A percentile compares a stretch with the other conserved stretches of the same genome.
Evolutionary conservation across 2,797 vertebrate genomes (phyloP).

Genomic region (Spheniscus humboldti): DNA sequence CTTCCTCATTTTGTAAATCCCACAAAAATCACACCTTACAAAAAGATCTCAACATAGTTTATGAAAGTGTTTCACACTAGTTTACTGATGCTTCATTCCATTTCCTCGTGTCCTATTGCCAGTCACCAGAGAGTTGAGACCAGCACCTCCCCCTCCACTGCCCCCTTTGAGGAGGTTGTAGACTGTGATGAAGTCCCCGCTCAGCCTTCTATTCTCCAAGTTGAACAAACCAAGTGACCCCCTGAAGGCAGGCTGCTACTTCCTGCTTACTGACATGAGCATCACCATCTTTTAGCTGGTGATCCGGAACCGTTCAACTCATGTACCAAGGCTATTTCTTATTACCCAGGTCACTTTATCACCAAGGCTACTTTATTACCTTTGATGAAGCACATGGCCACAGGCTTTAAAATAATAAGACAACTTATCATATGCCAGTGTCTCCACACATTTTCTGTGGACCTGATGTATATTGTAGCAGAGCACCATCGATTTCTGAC

Average conservation of each 20-base stretch:
- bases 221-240: not conserved
- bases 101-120: no score
- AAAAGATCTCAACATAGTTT: not conserved
- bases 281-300: not conserved
- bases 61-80: not conserved
- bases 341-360: not conserved
- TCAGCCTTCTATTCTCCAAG: not conserved
- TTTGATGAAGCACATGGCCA: not conserved
- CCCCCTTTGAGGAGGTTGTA: no score
- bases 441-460: not conserved
- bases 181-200: not conserved
- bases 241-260: not conserved
- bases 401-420: not conserved
- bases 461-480: not conserved
- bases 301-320: not conserved
- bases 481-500: not conserved
- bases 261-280: not conserved
- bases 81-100: not conserved
- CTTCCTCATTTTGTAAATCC: not conserved
- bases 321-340: not conserved
- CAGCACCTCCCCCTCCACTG: not conserved
- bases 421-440: not conserved
- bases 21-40: not conserved
- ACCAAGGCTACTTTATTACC: not conserved
- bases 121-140: not conserved